These are phyloP conservation scores for Microtus oregoni DNA, from an alignment of 2,113 vertebrate genomes.

Conservation along the genomic window DNA sequence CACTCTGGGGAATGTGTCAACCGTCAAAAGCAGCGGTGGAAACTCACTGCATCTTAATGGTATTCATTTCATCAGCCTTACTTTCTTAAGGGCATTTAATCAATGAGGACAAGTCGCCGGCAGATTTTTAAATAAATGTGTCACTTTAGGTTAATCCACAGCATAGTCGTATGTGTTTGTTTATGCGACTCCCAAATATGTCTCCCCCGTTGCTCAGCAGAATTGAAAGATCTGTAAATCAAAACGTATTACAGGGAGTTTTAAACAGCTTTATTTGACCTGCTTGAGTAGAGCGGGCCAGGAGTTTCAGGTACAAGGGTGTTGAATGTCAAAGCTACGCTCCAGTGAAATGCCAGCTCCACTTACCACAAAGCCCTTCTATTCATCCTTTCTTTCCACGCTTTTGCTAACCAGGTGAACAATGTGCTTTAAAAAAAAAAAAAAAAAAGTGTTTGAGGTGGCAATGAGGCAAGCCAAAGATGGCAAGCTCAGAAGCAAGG, in stretches of 20 bases:
- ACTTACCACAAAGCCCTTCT: slow-evolving; percentile 66
- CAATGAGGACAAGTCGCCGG: slow-evolving; percentile 90
- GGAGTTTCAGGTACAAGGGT: slow-evolving; percentile 83
- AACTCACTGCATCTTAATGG: slow-evolving; percentile 88
- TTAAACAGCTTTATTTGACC: slow-evolving; percentile 86
- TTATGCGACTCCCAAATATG: slow-evolving; percentile 85
- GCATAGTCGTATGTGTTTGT: slow-evolving; percentile 87
- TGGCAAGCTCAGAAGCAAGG: background rate
- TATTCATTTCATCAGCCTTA: slow-evolving; percentile 88
- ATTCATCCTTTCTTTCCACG: slow-evolving; percentile 59
- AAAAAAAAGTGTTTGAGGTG: slow-evolving; percentile 27
- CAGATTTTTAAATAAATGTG: slow-evolving; percentile 92
- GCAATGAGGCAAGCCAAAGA: slow-evolving; percentile 59
- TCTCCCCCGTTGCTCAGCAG: slow-evolving; percentile 84
- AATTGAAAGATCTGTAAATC: slow-evolving; percentile 89
- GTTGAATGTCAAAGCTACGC: slow-evolving; percentile 77
- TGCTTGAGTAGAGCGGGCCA: slow-evolving; percentile 77
- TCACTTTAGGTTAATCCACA: slow-evolving; percentile 90
- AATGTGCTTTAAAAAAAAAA: slow-evolving; percentile 34
- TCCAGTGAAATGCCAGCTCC: slow-evolving; percentile 60
- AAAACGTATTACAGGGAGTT: slow-evolving; percentile 86
- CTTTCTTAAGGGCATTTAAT: slow-evolving; percentile 92
- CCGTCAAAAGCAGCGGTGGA: slow-evolving; percentile 88
- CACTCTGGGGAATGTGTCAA: slow-evolving; percentile 90
- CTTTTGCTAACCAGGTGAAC: slow-evolving; percentile 76